Evolutionary conservation across 2,888 invertebrate genomes (phyloP), one percentile per base, ranked within the genome.

Genomic region (Cephus pulcher): DNA sequence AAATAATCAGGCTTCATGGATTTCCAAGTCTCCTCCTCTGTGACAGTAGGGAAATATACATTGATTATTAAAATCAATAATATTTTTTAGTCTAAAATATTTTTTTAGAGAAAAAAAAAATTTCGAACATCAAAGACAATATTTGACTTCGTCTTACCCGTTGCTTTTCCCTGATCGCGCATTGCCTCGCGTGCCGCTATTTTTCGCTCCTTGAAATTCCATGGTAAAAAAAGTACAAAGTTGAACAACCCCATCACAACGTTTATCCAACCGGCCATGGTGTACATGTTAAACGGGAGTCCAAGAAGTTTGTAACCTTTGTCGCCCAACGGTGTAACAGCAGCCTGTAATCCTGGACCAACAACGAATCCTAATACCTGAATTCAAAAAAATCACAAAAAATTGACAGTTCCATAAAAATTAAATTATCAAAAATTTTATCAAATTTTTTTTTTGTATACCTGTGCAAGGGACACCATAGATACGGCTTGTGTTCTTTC

Each of bases 401-500:
- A 12, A 34, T 4, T 34, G 9, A 74, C 34, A 15, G 37, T 11
- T 56, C 12, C 11, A 30, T 34, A 6, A 69, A 12, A 23, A 74
- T 69, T 34, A 33, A 56, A 34, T 68, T 70, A 69, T 68, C 30
- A 75, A 70, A 4, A 30, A 34, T 15, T 34, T 23, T 56, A 75
- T 35, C 0, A 35, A 0, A 35, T 71, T 33, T 35, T 30, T 69
- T 68, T 69, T 15, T 30, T 32, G 15, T 78, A 83, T 86, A 91
- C 91, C 93, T 97, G 97, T 69, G 96, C 96, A 82, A 97, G 92
- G 0, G 97, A 96, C 75, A 96, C 95, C 93, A 95, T 95, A 0
- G 97, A 96, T 75, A 97, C 96, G 1, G 96, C 96, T 81, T 95
- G 94, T 2, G 97, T 97, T 79, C 97, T 94, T 92, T 97, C 97